phyloP scores from a whole-genome alignment of 2,797 vertebrate species.

The Tinamus major region DNA sequence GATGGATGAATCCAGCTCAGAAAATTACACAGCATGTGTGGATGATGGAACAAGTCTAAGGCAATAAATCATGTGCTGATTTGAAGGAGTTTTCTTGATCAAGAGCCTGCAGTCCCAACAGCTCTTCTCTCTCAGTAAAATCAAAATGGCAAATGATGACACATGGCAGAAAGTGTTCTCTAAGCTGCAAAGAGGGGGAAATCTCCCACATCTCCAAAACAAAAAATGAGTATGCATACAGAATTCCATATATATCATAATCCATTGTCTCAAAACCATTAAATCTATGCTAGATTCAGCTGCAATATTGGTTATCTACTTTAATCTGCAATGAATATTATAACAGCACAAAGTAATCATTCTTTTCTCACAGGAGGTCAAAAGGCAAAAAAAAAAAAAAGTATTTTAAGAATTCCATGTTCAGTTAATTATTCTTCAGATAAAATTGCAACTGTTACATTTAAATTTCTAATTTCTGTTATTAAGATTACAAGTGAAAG shows the following conservation, averaged over 20 bases:
- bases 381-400: not conserved
- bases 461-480: not conserved
- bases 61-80: not conserved
- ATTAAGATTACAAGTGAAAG: not conserved
- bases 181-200: not conserved
- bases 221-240: not conserved
- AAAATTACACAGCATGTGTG: not conserved
- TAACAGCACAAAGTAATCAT: not conserved
- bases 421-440: not conserved
- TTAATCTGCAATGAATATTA: not conserved
- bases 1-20: not conserved
- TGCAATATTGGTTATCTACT: not conserved
- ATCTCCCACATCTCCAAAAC: not conserved
- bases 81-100: not conserved
- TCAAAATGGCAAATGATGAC: not conserved
- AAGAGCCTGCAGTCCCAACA: not conserved
- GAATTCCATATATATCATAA: not conserved
- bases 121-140: not conserved
- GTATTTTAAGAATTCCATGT: not conserved
- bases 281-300: not conserved
- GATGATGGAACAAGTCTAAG: not conserved
- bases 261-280: not conserved
- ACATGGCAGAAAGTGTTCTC: fast-evolving
- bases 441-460: not conserved
- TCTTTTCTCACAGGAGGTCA: not conserved